Evolutionary conservation across 1,140 invertebrate genomes (phyloP), one percentile per base, ranked within the genome.

Genomic region (Papilio polyxenes): DNA sequence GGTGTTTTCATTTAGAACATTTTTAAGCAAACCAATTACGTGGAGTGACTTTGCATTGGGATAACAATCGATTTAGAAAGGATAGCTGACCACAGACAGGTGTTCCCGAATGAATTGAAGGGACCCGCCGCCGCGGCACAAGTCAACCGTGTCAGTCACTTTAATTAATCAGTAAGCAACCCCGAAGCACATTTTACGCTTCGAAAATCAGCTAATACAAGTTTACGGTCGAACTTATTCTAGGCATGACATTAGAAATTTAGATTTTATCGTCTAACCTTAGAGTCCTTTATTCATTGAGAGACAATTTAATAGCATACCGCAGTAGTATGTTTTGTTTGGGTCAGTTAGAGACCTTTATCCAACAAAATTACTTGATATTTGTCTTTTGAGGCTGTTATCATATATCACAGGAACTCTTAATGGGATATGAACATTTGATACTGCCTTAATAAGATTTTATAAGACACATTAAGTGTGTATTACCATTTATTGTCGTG

Each of bases 151-250:
- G 59, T 80, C 78, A 80, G 69, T 80, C 59, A 69, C 62, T 80
- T 80, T 80, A 80, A 80, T 80, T 80, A 80, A 80, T 80, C 78
- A 69, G 77, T 17, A 62, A 80, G 62, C 40, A 69, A 48, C 40
- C 40, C 78, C 17, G 48, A 37, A 69, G 78, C 44, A 80, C 62
- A 69, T 80, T 80, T 69, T 44, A 80, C 78, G 78, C 78, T 80
- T 69, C n/a, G 59, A 48, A 79, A 80, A 80, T 65, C 40, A 80
- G 20, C 56, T 80, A 62, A 79, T 48, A 65, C 44, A 80, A 48
- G 59, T 80, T 69, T 48, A 65, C n/a, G 40, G 15, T 65, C 53
- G 31, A 23, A 69, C 11, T 31, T 37, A 10, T 23, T 15, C 59
- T 65, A 56, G 15, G 13, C 13, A 31, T 13, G 23, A 15, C 3